Conservation (phyloP, 37 sponge, comb jelly and placozoan genomes). For the Halisarca cf. caerulea region DNA sequence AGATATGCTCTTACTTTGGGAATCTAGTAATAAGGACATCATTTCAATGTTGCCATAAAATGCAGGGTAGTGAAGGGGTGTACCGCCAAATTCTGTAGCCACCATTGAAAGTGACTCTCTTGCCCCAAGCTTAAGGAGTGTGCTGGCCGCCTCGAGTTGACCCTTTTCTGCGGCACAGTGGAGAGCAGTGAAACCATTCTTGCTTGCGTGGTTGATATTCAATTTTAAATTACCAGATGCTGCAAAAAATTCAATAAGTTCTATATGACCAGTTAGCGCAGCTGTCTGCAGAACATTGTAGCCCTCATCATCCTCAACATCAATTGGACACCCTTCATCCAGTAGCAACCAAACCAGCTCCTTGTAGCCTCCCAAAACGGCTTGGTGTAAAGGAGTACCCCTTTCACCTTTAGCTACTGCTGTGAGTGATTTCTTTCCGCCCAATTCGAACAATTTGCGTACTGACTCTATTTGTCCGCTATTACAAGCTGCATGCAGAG, state of each 20-base stretch:
- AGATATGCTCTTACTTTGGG: not conserved
- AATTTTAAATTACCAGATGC: not conserved
- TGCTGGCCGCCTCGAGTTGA: not conserved
- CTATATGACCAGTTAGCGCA: not conserved
- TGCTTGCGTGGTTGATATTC: not conserved
- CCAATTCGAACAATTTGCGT: too few species aligned
- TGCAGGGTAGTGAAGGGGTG: conserved; percentile 3
- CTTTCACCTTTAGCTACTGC: too few species aligned
- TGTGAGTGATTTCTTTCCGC: too few species aligned
- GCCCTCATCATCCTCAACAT: not conserved
- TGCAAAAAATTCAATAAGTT: not conserved
- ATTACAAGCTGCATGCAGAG: too few species aligned
- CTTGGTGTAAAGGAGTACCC: not conserved
- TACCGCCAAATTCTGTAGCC: not conserved
- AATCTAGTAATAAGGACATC: not conserved
- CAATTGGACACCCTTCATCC: conserved; percentile 1
- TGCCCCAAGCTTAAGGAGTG: not conserved
- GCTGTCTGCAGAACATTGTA: not conserved
- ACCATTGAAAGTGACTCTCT: not conserved
- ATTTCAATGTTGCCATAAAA: not conserved
- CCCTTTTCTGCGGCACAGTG: not conserved
- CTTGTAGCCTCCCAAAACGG: not conserved
- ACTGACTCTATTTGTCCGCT: too few species aligned
- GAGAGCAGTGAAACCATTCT: not conserved
- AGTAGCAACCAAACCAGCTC: not conserved